Evolutionary conservation across 64 coral and sea anemone genomes (phyloP).

Genomic region (Anthopleura sola): DNA sequence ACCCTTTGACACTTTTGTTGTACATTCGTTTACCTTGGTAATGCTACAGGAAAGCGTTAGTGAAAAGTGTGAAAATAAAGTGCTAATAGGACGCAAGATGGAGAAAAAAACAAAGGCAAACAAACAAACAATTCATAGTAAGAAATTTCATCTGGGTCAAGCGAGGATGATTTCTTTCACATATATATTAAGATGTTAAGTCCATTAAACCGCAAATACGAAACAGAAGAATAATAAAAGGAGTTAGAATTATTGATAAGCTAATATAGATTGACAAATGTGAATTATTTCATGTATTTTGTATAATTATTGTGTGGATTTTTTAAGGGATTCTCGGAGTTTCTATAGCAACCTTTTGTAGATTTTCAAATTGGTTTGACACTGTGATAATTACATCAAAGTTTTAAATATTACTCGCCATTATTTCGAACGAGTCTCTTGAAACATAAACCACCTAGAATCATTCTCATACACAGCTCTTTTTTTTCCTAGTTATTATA

Average conservation of each 20-base stretch:
- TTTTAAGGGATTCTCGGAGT: not conserved
- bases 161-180: not conserved
- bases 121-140: not conserved
- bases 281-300: not conserved
- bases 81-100: not conserved
- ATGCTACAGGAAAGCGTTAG: too few relatives aligned
- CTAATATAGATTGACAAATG: not conserved
- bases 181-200: not conserved
- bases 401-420: not conserved
- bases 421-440: not conserved
- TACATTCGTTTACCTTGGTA: too few relatives aligned
- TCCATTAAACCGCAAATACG: not conserved
- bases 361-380: not conserved
- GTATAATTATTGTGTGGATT: not conserved
- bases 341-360: conserved; percentile 4
- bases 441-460: not conserved
- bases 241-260: not conserved
- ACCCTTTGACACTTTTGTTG: too few relatives aligned
- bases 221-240: not conserved
- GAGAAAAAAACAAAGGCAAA: not conserved
- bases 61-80: not conserved
- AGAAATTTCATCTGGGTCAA: not conserved
- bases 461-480: not conserved
- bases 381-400: not conserved
- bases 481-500: not conserved